Evolutionary conservation across 1,140 invertebrate species (phyloP).

Genomic region (Lithobius niger): DNA sequence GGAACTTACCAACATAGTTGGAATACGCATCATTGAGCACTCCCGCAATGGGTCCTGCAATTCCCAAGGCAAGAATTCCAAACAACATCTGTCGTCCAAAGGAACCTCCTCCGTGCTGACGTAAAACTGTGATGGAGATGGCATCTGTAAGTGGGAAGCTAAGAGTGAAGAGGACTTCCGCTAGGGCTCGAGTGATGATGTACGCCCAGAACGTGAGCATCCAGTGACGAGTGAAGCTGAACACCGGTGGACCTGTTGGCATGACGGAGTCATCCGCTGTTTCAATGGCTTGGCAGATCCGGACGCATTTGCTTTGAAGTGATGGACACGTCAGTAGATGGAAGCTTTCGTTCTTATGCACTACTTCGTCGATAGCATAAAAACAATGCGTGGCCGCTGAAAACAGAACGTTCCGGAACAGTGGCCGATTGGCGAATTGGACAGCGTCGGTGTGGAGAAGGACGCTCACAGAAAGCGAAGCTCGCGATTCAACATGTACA

Average conservation of each 20-base stretch:
- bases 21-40: conserved; percentile 5
- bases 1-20: background rate
- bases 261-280: background rate
- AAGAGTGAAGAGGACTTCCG: conserved; percentile 59
- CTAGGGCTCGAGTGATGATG: conserved; percentile 46
- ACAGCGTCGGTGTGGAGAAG: background rate
- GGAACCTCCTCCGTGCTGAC: conserved; percentile 62
- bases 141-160: conserved; percentile 53
- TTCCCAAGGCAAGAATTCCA: conserved; percentile 47
- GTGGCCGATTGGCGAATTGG: background rate
- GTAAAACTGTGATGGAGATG: conserved; percentile 60
- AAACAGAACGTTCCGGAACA: background rate
- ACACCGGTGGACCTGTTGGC: background rate
- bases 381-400: background rate
- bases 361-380: background rate
- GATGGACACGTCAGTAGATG: background rate
- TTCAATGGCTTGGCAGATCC: background rate
- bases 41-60: conserved; percentile 31
- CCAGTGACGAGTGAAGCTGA: conserved; percentile 39
- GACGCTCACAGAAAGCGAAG: background rate
- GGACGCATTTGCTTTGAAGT: background rate
- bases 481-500: background rate
- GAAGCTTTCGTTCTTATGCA: background rate
- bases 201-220: conserved; percentile 54
- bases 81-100: conserved; percentile 64